phyloP scores from a whole-genome alignment of 2,113 vertebrate species.

The Poeciliopsis prolifica region DNA sequence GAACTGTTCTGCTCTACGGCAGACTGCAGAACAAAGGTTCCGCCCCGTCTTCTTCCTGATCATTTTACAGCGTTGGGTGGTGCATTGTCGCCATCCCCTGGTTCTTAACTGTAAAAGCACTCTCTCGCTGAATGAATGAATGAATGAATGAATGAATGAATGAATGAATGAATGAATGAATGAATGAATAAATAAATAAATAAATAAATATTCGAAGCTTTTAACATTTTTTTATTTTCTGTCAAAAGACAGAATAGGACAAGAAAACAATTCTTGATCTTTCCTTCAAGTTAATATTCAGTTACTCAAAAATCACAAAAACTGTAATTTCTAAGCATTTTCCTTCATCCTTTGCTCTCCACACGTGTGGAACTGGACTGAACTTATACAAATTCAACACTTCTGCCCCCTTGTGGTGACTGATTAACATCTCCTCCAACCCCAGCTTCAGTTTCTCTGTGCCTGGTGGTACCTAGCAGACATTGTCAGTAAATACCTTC shows the following conservation, averaged over 20 bases:
- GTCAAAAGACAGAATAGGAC: too few species aligned
- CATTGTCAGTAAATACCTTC: not conserved
- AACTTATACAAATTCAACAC: not conserved
- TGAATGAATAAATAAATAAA: too few species aligned
- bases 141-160: too few species aligned
- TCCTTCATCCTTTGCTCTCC: not conserved
- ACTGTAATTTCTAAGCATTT: not conserved
- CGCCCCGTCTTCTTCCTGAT: not conserved
- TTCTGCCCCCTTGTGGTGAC: not conserved
- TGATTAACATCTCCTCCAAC: not conserved
- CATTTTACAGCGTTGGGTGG: not conserved
- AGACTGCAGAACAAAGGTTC: constrained; percentile 26
- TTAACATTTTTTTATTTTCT: too few species aligned
- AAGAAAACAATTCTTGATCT: too few species aligned
- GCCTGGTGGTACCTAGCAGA: not conserved
- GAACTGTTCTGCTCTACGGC: constrained; percentile 44
- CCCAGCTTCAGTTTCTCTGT: not conserved
- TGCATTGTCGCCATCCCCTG: not conserved
- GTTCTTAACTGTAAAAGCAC: not conserved
- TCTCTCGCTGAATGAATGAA: not conserved
- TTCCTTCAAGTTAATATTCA: not conserved
- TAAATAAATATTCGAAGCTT: too few species aligned
- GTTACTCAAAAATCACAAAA: not conserved
- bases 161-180: too few species aligned
- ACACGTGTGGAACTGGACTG: not conserved